phyloP scores from a whole-genome alignment of 2,113 vertebrate species.

The Thamnaconus septentrionalis region DNA sequence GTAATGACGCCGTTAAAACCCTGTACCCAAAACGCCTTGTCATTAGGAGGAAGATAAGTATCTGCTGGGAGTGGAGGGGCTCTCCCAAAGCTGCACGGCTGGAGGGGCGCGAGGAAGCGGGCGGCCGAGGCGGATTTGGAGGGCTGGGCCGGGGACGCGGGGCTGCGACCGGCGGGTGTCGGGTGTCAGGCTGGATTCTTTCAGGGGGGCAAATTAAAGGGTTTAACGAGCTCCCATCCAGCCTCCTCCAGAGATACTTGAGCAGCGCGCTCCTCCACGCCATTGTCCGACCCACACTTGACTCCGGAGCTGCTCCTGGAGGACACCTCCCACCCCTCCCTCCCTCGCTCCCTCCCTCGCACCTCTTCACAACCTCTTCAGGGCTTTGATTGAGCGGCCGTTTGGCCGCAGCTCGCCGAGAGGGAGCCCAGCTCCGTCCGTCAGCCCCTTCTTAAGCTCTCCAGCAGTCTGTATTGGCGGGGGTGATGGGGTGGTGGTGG shows the following conservation, averaged over 20 bases:
- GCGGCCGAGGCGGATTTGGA: constrained; percentile 44
- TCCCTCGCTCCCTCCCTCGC: constrained; percentile 61
- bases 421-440: constrained; percentile 43
- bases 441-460: constrained; percentile 63
- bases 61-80: constrained; percentile 63
- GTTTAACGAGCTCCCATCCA: constrained; percentile 62
- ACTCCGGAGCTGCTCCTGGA: constrained; percentile 31
- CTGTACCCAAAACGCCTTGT: constrained; percentile 65
- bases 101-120: constrained; percentile 62
- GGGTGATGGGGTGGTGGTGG: constrained; percentile 55
- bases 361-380: constrained; percentile 53
- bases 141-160: constrained; percentile 31
- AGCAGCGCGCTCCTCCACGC: constrained; percentile 48
- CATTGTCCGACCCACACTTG: constrained; percentile 58
- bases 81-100: constrained; percentile 65
- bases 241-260: constrained; percentile 59
- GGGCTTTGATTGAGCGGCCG: constrained; percentile 62
- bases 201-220: constrained; percentile 73
- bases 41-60: constrained; percentile 75
- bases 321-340: no score
- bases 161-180: constrained; percentile 70
- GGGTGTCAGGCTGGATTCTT: constrained; percentile 72
- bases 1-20: constrained; percentile 62
- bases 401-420: constrained; percentile 13
- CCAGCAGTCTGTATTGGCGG: constrained; percentile 25